Evolutionary conservation across 2,113 vertebrate species (phyloP).

Genomic region (Papio anubis): DNA sequence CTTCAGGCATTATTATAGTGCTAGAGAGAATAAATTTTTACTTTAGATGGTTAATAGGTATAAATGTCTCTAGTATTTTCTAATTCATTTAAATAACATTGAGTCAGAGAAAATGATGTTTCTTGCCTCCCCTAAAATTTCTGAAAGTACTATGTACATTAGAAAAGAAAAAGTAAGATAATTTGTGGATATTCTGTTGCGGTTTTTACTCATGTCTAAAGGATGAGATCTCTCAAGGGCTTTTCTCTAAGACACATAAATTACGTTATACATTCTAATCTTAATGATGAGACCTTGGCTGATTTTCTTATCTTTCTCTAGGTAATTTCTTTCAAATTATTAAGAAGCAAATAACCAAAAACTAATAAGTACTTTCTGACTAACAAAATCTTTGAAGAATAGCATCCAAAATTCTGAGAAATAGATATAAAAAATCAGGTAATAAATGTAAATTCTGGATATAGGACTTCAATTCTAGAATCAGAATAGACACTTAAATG

Average conservation of each 20-base stretch:
- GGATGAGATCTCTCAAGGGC: not conserved
- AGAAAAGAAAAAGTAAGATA: not conserved
- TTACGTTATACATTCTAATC: not conserved
- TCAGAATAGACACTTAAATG: not conserved
- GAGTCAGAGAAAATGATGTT: constrained; percentile 18
- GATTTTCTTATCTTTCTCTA: constrained; percentile 7
- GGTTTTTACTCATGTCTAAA: constrained; percentile 13
- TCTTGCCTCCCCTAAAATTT: not conserved
- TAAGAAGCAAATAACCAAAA: not conserved
- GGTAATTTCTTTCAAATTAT: not conserved
- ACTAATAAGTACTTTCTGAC: not conserved
- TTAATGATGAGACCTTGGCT: not conserved
- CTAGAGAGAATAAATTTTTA: not conserved
- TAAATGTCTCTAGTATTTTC: not conserved
- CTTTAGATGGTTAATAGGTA: not conserved
- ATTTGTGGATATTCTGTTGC: not conserved
- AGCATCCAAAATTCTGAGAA: not conserved
- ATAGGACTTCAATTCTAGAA: not conserved
- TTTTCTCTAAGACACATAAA: not conserved
- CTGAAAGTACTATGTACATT: not conserved
- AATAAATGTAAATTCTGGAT: not conserved
- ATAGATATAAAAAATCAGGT: not conserved
- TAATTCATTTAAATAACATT: not conserved
- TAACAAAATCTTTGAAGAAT: not conserved
- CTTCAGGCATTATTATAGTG: not conserved